Percentiles rank a stretch among this genome's conserved stretches.
Conservation (phyloP, 2,888 invertebrate genomes). For the Meghimatium bilineatum region DNA sequence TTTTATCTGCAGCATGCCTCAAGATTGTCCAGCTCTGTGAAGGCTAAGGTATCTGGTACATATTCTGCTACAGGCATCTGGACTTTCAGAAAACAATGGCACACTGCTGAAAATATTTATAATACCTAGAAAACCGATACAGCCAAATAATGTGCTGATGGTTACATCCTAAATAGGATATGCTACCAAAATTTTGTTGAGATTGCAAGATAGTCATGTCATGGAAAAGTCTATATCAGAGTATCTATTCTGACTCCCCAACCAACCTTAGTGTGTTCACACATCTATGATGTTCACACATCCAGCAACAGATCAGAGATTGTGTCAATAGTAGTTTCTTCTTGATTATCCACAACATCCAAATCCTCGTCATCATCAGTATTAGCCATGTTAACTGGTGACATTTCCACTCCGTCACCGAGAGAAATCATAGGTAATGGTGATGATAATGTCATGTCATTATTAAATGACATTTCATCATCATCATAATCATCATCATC, state of each 20-base stretch:
- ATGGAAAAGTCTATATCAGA: too few species aligned
- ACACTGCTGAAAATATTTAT: too few species aligned
- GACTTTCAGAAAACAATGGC: too few species aligned
- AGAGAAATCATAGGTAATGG: constrained; percentile 47
- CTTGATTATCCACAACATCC: not conserved
- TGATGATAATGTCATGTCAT: constrained; percentile 34
- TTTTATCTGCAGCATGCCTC: too few species aligned
- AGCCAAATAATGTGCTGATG: too few species aligned
- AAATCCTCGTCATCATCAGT: not conserved
- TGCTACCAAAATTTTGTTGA: too few species aligned
- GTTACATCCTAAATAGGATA: too few species aligned
- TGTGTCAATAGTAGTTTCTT: not conserved
- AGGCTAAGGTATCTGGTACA: too few species aligned
- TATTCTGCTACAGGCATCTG: too few species aligned
- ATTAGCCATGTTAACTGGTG: constrained; percentile 13
- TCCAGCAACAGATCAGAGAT: not conserved
- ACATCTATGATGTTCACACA: not conserved
- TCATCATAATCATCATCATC: constrained; percentile 40
- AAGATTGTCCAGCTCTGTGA: too few species aligned
- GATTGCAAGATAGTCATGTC: too few species aligned
- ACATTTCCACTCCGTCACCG: constrained; percentile 39
- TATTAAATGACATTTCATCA: constrained; percentile 27
- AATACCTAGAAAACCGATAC: too few species aligned
- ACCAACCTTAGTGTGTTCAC: not conserved
- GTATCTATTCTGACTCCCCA: not conserved